phyloP scores from a whole-genome alignment of 2,113 vertebrate genomes.

The Glaucidium brasilianum region DNA sequence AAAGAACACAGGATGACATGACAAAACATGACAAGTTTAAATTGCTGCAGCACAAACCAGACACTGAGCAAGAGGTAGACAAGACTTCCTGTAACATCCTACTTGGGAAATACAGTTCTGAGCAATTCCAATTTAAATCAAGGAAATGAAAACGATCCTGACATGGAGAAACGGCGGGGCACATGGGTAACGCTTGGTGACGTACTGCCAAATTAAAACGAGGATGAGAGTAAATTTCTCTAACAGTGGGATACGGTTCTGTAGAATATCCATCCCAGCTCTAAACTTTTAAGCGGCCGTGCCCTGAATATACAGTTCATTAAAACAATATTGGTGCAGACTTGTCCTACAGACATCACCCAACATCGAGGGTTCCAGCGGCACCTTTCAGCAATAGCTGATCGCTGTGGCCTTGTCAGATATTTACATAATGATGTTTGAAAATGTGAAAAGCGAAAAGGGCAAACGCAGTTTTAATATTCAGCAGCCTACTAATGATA shows the following conservation, averaged over 20 bases:
- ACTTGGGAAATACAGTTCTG: not conserved
- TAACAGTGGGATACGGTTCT: not conserved
- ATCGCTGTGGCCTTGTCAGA: not conserved
- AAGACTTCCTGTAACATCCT: not conserved
- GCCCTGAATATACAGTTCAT: not conserved
- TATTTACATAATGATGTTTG: not conserved
- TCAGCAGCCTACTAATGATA: not conserved
- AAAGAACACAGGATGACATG: fast-evolving
- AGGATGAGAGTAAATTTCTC: not conserved
- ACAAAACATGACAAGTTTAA: not conserved
- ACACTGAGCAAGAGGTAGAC: not conserved
- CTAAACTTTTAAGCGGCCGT: no score
- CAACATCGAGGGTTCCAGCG: not conserved
- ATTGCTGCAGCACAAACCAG: not conserved
- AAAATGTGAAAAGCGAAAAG: not conserved
- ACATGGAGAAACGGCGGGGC: fast-evolving
- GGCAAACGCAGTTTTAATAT: not conserved
- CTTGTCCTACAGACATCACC: not conserved
- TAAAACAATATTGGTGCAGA: not conserved
- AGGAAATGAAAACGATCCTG: not conserved
- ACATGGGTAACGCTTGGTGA: fast-evolving
- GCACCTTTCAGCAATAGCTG: not conserved
- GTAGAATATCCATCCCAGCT: not conserved
- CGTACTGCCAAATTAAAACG: not conserved
- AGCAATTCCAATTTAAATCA: not conserved